These are phyloP conservation scores for Phymorhynchus buccinoides DNA, from an alignment of 1,140 invertebrate species.

Conservation along the genomic window DNA sequence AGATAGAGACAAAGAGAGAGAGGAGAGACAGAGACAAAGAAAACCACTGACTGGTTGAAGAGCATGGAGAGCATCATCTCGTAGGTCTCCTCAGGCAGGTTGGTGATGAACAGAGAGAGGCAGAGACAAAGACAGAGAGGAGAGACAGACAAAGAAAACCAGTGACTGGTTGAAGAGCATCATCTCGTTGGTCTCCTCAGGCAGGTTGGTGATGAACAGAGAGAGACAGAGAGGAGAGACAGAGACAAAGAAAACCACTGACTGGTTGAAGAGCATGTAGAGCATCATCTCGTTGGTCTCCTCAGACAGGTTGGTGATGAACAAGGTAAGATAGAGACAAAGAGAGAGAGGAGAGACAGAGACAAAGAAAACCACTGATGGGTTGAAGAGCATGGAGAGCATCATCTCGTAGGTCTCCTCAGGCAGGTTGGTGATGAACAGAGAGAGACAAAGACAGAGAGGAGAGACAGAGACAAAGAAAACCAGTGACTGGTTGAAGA, in stretches of 20 bases:
- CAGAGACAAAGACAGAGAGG: too few relatives aligned
- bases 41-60: constrained; percentile 91
- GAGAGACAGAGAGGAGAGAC: too few relatives aligned
- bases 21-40: neutral
- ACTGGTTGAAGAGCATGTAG: constrained; percentile 99
- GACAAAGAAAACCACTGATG: too few relatives aligned
- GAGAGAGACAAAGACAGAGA: neutral
- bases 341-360: too few relatives aligned
- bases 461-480: neutral
- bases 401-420: too few relatives aligned
- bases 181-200: constrained; percentile 98
- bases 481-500: constrained; percentile 80
- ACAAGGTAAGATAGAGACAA: too few relatives aligned
- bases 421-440: too few relatives aligned
- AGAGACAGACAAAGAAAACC: too few relatives aligned
- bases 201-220: constrained; percentile 98
- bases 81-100: constrained; percentile 97
- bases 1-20: too few relatives aligned
- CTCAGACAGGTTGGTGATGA: constrained; percentile 98
- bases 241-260: too few relatives aligned
- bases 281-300: constrained; percentile 99
- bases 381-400: constrained; percentile 77
- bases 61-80: constrained; percentile 99
- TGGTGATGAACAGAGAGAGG: constrained; percentile 99
- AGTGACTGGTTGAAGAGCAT: constrained; percentile 99